These are phyloP conservation scores for Heterohyrax brucei DNA, from an alignment of 2,797 vertebrate species.

Conservation along the genomic window DNA sequence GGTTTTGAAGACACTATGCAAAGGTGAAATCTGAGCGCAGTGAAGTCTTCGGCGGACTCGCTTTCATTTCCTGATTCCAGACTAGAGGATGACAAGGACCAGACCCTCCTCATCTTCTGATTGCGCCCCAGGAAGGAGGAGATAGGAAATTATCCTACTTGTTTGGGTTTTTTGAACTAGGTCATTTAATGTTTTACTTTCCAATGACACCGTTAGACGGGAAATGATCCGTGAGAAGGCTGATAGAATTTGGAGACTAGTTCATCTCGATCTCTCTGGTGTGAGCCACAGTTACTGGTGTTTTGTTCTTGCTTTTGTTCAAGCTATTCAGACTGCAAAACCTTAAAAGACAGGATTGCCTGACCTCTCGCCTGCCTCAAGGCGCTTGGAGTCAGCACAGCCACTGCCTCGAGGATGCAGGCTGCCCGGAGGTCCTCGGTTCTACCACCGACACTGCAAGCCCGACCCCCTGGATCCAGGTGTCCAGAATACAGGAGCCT, in stretches of 20 bases:
- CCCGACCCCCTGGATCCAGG: background rate
- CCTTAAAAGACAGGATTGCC: slow-evolving; percentile 82
- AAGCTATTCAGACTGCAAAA: slow-evolving; percentile 58
- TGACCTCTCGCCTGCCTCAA: slow-evolving; percentile 72
- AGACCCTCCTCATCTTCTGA: slow-evolving; percentile 92
- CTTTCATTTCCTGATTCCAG: slow-evolving; percentile 94
- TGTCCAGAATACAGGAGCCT: slow-evolving; percentile 88
- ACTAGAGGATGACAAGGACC: slow-evolving; percentile 93
- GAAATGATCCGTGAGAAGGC: slow-evolving; percentile 81
- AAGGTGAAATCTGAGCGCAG: slow-evolving; percentile 71
- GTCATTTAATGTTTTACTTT: slow-evolving; percentile 76
- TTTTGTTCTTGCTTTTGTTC: slow-evolving; percentile 87
- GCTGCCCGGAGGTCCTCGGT: background rate
- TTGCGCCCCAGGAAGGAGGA: slow-evolving; percentile 89
- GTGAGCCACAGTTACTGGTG: slow-evolving; percentile 89
- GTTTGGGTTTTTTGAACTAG: slow-evolving; percentile 69
- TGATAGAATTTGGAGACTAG: slow-evolving; percentile 87
- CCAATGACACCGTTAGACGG: slow-evolving; percentile 79
- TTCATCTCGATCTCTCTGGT: slow-evolving; percentile 90
- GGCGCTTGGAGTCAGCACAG: slow-evolving; percentile 11
- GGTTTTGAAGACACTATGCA: slow-evolving; percentile 80
- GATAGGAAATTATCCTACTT: slow-evolving; percentile 86
- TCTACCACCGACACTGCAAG: background rate
- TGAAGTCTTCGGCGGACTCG: slow-evolving; percentile 91
- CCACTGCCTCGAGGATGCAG: slow-evolving; percentile 22